Conservation (phyloP, 2,888 invertebrate genomes). For the Drosophila rellima region DNA sequence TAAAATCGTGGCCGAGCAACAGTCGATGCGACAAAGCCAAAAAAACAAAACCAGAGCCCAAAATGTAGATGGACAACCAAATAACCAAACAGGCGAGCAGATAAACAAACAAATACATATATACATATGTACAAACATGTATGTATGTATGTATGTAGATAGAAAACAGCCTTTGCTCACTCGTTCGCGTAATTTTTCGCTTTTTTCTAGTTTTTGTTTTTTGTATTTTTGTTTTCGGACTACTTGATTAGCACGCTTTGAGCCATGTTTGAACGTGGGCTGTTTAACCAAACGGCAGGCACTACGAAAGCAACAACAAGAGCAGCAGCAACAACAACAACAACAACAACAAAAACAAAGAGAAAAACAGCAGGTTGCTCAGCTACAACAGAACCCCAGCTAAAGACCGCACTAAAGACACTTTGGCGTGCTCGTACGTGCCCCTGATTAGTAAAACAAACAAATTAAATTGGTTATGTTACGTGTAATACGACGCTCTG, state of each 20-base stretch:
- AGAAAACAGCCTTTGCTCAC: slow-evolving; percentile 60
- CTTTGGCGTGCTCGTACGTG: slow-evolving; percentile 71
- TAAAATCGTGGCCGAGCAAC: slow-evolving; percentile 30
- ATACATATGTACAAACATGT: slow-evolving; percentile 4
- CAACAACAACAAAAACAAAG: slow-evolving; percentile 30
- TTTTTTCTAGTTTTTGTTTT: slow-evolving; percentile 8
- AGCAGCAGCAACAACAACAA: slow-evolving; percentile 27
- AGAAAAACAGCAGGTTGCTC: slow-evolving; percentile 18
- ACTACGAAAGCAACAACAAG: slow-evolving; percentile 34
- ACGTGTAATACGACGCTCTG: slow-evolving; percentile 4
- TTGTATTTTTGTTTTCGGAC: slow-evolving; percentile 38
- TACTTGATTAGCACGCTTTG: slow-evolving; percentile 78
- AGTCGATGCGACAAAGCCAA: slow-evolving; percentile 19
- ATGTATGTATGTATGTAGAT: slow-evolving; percentile 20
- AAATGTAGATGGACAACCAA: slow-evolving; percentile 50
- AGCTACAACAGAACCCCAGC: slow-evolving; percentile 52
- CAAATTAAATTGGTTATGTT: slow-evolving; percentile 70
- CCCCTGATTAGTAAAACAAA: slow-evolving; percentile 80
- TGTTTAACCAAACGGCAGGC: slow-evolving; percentile 70
- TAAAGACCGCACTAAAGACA: slow-evolving; percentile 66
- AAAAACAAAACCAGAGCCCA: slow-evolving; percentile 43
- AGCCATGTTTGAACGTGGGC: slow-evolving; percentile 78
- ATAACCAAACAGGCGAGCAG: slow-evolving; percentile 37
- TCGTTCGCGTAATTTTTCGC: slow-evolving; percentile 72
- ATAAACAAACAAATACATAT: slow-evolving; percentile 23